Conservation (phyloP, 92 coral and sea anemone genomes). For the Palythoa grandiflora region DNA sequence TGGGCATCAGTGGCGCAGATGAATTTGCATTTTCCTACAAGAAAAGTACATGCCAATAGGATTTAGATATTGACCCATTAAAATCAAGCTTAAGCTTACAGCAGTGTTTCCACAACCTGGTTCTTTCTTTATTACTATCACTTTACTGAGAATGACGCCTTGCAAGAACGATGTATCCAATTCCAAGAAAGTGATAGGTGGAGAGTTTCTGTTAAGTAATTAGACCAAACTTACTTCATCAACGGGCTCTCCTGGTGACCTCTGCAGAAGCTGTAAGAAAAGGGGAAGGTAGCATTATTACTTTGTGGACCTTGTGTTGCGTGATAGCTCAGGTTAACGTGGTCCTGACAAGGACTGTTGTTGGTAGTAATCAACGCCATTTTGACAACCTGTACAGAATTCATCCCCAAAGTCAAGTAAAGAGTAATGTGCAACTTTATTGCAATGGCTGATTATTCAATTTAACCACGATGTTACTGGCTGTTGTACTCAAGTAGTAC, state of each 20-base stretch:
- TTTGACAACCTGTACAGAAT: too few relatives aligned
- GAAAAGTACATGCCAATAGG: neutral
- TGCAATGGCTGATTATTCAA: too few relatives aligned
- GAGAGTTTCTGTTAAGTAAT: neutral
- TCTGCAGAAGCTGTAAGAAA: constrained; percentile 14
- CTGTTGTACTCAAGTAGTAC: too few relatives aligned
- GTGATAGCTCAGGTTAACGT: neutral
- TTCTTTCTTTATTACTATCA: too few relatives aligned
- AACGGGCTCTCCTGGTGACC: constrained; percentile 32
- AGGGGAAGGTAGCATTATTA: neutral
- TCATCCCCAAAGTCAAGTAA: too few relatives aligned
- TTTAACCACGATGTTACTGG: too few relatives aligned
- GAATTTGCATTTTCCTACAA: constrained; percentile 7
- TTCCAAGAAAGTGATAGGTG: neutral
- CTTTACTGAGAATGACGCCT: too few relatives aligned
- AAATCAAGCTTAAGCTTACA: too few relatives aligned
- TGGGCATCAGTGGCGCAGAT: constrained; percentile 15
- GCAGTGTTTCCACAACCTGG: too few relatives aligned
- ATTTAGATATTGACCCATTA: too few relatives aligned
- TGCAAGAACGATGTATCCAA: too few relatives aligned
- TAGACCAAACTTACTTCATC: neutral
- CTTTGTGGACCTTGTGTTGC: neutral
- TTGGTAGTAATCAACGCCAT: neutral
- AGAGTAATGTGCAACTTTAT: too few relatives aligned
- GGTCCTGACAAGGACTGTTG: neutral